These are phyloP conservation scores for Echiichthys vipera DNA, from an alignment of 2,797 vertebrate genomes.

Conservation along the genomic window DNA sequence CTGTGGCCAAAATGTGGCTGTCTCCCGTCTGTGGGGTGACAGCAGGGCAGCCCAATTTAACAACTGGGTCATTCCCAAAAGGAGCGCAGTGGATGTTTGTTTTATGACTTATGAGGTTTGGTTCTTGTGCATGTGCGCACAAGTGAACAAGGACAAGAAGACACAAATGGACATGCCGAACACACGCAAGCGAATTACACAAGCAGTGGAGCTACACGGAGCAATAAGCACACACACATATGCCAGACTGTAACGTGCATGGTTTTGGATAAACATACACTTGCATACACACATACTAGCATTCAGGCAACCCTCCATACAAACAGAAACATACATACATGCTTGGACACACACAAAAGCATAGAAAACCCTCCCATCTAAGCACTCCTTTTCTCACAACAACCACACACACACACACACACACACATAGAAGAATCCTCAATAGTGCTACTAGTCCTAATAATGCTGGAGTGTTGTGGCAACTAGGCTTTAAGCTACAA, in stretches of 20 bases:
- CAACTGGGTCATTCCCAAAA: slow-evolving; percentile 64
- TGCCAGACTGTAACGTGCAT: slow-evolving; percentile 3
- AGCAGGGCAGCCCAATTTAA: slow-evolving; percentile 63
- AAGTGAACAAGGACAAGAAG: slow-evolving; percentile 38
- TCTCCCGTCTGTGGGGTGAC: slow-evolving; percentile 60
- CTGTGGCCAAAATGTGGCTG: slow-evolving; percentile 57
- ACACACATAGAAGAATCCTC: slow-evolving; percentile 65
- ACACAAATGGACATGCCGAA: background rate
- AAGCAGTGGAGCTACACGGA: background rate
- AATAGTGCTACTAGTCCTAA: slow-evolving; percentile 76
- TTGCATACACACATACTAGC: background rate
- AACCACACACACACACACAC: slow-evolving; percentile 41
- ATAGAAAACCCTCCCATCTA: slow-evolving; percentile 20
- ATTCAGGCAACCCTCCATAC: slow-evolving; percentile 16
- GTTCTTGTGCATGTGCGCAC: slow-evolving; percentile 33
- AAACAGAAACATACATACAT: slow-evolving; percentile 24
- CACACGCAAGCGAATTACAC: background rate
- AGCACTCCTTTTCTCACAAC: slow-evolving; percentile 1
- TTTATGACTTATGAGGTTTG: slow-evolving; percentile 58
- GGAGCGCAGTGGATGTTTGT: slow-evolving; percentile 55
- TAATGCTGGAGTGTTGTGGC: slow-evolving; percentile 81
- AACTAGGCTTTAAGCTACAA: slow-evolving; percentile 83
- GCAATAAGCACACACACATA: background rate
- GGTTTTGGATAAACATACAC: slow-evolving; percentile 3
- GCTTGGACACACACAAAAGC: slow-evolving; percentile 25